These are phyloP conservation scores for Enteromius afrohamiltoni DNA, from an alignment of 2,797 vertebrate species.

Conservation along the genomic window DNA sequence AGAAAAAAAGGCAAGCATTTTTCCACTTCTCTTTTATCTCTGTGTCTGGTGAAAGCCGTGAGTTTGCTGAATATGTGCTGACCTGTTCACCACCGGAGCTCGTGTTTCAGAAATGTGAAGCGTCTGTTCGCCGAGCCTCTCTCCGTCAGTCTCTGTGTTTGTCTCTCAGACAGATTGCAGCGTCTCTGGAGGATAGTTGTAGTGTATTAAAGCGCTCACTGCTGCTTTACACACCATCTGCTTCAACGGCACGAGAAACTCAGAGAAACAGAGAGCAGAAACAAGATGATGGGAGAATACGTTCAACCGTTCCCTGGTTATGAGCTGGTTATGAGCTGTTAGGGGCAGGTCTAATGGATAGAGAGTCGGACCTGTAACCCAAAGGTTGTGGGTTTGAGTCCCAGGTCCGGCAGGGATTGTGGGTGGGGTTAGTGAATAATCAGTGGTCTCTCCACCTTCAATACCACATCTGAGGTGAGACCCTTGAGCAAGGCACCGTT, in stretches of 20 bases:
- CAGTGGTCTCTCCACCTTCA: too few relatives aligned
- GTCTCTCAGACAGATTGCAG: conserved; percentile 22
- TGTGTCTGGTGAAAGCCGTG: neutral
- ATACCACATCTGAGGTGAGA: too few relatives aligned
- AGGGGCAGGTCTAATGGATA: too few relatives aligned
- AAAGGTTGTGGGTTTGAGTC: too few relatives aligned
- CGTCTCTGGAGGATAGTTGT: conserved; percentile 29
- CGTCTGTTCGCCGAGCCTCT: conserved; percentile 12
- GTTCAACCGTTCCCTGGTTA: neutral
- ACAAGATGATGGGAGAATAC: neutral
- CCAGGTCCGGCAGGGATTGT: too few relatives aligned
- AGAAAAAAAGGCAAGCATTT: neutral
- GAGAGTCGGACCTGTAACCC: too few relatives aligned
- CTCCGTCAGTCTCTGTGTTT: conserved; percentile 13
- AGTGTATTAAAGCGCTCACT: conserved; percentile 7
- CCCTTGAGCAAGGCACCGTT: too few relatives aligned
- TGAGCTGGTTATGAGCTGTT: too few relatives aligned
- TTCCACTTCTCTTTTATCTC: neutral
- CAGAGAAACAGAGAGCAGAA: conserved; percentile 6
- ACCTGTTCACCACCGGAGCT: conserved; percentile 1
- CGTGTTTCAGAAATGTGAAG: conserved; percentile 29
- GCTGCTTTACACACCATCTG: conserved; percentile 39
- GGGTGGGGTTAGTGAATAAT: too few relatives aligned
- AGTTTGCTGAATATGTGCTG: conserved; percentile 29
- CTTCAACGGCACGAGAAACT: neutral